Percentiles rank a stretch among this genome's conserved stretches.
Conservation (phyloP, 2,888 invertebrate species). For the Scaeva pyrastri region DNA sequence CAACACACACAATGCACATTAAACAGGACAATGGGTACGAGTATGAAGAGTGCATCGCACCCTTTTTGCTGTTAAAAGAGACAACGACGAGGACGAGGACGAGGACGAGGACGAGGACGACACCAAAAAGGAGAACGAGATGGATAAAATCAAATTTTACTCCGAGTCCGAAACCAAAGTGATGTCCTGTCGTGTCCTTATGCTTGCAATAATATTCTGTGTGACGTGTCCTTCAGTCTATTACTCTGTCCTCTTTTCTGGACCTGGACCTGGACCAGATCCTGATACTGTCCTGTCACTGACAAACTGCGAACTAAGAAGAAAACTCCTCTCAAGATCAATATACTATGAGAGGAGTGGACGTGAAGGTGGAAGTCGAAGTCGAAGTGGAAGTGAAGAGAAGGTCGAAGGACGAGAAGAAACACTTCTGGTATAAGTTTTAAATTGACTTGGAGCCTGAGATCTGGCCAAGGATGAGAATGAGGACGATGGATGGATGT, state of each 20-base stretch:
- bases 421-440: constrained; percentile 53
- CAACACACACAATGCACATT: constrained; percentile 53
- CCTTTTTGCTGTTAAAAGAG: constrained; percentile 1
- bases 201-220: constrained; percentile 42
- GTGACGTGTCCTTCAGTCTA: constrained; percentile 61
- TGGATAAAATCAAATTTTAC: constrained; percentile 70
- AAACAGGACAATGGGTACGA: constrained; percentile 57
- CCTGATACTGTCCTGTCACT: constrained; percentile 50
- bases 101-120: too few relatives aligned
- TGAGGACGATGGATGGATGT: neutral
- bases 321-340: constrained; percentile 69
- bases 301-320: constrained; percentile 55
- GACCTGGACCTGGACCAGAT: too few relatives aligned
- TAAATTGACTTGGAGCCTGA: constrained; percentile 53
- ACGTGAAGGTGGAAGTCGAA: neutral
- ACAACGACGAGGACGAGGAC: neutral
- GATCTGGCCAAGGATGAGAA: neutral
- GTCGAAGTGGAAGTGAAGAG: neutral
- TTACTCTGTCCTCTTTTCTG: constrained; percentile 53
- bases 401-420: constrained; percentile 29
- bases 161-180: constrained; percentile 62
- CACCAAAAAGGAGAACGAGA: neutral
- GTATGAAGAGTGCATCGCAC: constrained; percentile 47
- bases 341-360: constrained; percentile 49
- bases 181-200: constrained; percentile 73